Percentiles rank a stretch among this genome's conserved stretches.
These are phyloP conservation scores for Botia almorhae DNA, from an alignment of 2,797 vertebrate species.

Conservation along the genomic window DNA sequence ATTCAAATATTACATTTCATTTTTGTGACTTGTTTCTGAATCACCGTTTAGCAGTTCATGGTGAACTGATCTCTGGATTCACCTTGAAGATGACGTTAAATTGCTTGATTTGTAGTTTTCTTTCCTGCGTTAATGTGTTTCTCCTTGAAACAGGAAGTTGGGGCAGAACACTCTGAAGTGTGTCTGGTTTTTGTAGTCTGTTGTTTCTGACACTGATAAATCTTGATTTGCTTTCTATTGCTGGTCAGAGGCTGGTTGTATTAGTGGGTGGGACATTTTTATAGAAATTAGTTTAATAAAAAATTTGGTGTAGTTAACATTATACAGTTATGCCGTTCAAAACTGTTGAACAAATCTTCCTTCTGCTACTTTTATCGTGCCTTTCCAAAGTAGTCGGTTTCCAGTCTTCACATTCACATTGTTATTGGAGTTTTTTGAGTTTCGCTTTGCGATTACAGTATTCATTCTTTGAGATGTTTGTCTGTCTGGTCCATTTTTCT, in stretches of 20 bases:
- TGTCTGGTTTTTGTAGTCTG: no score
- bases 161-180: not conserved
- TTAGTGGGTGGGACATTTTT: no score
- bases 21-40: slow-evolving; percentile 18
- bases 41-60: not conserved
- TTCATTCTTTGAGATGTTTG: not conserved
- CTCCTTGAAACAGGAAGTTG: not conserved
- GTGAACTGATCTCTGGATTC: not conserved
- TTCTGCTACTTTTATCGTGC: not conserved
- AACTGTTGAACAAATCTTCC: no score
- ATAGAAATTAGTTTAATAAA: no score
- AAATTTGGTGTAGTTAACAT: not conserved
- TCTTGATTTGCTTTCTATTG: not conserved
- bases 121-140: not conserved
- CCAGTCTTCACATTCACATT: slow-evolving; percentile 10
- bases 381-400: slow-evolving; percentile 32
- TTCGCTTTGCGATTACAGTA: slow-evolving; percentile 40
- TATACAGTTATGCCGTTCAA: no score
- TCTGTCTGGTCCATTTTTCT: slow-evolving; percentile 30
- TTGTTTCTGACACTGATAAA: not conserved
- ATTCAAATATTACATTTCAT: not conserved
- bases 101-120: not conserved
- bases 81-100: not conserved
- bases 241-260: no score
- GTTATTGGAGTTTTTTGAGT: slow-evolving; percentile 1